Evolutionary conservation across 1,140 invertebrate genomes (phyloP).

Genomic region (Pseudomyrmex concolor): DNA sequence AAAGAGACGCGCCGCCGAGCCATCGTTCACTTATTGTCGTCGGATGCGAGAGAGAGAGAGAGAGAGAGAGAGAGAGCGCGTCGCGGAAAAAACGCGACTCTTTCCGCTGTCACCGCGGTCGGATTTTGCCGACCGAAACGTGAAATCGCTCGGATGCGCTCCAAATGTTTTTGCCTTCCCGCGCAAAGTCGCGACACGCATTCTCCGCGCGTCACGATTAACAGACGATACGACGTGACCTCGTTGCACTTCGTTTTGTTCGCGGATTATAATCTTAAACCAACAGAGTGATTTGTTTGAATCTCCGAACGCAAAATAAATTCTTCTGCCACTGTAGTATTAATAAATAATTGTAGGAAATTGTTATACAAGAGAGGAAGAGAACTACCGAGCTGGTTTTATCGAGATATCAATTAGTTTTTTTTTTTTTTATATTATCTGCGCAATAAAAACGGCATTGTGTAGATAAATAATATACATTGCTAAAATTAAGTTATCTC

Average conservation of each 20-base stretch:
- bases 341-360: neutral
- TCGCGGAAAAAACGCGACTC: constrained; percentile 19
- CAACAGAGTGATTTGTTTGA: neutral
- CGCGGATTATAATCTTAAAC: neutral
- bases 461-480: neutral
- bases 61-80: constrained; percentile 6
- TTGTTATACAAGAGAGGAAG: neutral
- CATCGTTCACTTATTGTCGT: constrained; percentile 12
- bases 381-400: neutral
- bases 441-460: neutral
- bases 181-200: neutral
- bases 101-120: neutral
- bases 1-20: constrained; percentile 4
- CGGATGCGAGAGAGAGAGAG: constrained; percentile 24
- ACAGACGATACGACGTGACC: neutral
- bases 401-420: neutral
- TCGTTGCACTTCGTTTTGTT: neutral
- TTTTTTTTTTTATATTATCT: neutral
- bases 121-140: constrained; percentile 13
- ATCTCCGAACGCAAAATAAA: neutral
- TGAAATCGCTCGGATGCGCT: constrained; percentile 41
- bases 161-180: constrained; percentile 11
- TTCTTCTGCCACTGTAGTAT: neutral
- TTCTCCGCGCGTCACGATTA: neutral
- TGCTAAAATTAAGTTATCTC: no score